phyloP scores from a whole-genome alignment of 2,888 invertebrate genomes.

The Ophion slaviceki region DNA sequence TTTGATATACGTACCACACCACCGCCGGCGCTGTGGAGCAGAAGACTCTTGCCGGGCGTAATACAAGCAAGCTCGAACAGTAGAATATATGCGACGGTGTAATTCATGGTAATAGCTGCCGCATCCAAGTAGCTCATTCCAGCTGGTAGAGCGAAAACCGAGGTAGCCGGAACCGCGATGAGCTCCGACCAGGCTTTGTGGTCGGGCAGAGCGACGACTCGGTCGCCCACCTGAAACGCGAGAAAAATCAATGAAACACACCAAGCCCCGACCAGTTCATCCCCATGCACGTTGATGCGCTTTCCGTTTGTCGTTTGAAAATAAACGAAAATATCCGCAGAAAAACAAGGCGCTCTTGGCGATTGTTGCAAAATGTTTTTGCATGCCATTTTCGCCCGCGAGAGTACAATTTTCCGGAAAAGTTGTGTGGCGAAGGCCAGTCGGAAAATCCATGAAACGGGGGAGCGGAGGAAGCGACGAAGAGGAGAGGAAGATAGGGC shows the following conservation, averaged over 20 bases:
- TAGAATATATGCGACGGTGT: slow-evolving; percentile 93
- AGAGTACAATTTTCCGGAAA: too few species aligned
- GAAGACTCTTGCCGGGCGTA: slow-evolving; percentile 90
- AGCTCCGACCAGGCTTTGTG: slow-evolving; percentile 95
- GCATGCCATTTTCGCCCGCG: too few species aligned
- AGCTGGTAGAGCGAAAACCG: slow-evolving; percentile 91
- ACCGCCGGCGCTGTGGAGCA: slow-evolving; percentile 94
- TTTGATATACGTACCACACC: slow-evolving; percentile 90
- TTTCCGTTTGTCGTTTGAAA: too few species aligned
- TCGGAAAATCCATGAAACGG: neutral
- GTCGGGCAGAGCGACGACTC: slow-evolving; percentile 93
- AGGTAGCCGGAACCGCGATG: slow-evolving; percentile 91
- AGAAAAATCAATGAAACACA: slow-evolving; percentile 24
- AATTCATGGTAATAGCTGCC: slow-evolving; percentile 93
- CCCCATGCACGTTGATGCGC: too few species aligned
- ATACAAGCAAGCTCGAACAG: slow-evolving; percentile 93
- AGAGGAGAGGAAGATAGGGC: neutral
- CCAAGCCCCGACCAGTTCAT: neutral
- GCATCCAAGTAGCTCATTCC: slow-evolving; percentile 92
- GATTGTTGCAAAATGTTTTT: too few species aligned
- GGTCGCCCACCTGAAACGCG: slow-evolving; percentile 88
- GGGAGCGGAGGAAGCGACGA: neutral
- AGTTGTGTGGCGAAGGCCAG: too few species aligned
- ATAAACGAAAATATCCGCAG: too few species aligned
- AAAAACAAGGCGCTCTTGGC: too few species aligned